Evolutionary conservation across 2,797 vertebrate genomes (phyloP).

Genomic region (Pangasius macronema): DNA sequence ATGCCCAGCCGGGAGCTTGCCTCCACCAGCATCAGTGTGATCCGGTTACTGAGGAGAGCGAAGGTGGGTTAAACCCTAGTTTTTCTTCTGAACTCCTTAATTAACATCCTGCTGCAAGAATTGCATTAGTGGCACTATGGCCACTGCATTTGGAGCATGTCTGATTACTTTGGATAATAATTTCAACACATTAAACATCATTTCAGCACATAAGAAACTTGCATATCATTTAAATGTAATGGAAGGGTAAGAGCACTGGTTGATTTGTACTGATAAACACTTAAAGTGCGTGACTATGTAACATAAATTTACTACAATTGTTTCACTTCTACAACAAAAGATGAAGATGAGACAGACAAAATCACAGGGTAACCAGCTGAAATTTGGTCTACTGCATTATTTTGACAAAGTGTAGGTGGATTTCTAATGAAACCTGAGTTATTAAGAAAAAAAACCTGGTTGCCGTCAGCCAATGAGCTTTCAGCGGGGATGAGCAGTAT

Average conservation of each 20-base stretch:
- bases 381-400: not conserved
- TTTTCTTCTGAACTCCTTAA: conserved; percentile 8
- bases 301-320: not conserved
- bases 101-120: not conserved
- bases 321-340: not conserved
- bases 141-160: not conserved
- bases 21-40: conserved; percentile 88
- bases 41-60: conserved; percentile 87
- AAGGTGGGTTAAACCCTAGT: conserved; percentile 76
- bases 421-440: not conserved
- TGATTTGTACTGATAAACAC: too few relatives aligned
- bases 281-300: not conserved
- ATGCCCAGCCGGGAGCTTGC: conserved; percentile 95
- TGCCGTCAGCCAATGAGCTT: not conserved
- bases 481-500: not conserved
- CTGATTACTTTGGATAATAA: not conserved
- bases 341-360: not conserved
- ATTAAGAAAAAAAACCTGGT: not conserved
- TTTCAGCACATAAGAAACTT: not conserved
- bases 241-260: too few relatives aligned
- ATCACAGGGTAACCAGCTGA: too few relatives aligned
- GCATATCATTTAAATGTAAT: not conserved
- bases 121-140: not conserved
- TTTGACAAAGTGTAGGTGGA: not conserved
- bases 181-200: not conserved